Evolutionary conservation across 2,797 vertebrate genomes (phyloP), one percentile per base, ranked within the genome.

Genomic region (Pseudochaenichthys georgianus): DNA sequence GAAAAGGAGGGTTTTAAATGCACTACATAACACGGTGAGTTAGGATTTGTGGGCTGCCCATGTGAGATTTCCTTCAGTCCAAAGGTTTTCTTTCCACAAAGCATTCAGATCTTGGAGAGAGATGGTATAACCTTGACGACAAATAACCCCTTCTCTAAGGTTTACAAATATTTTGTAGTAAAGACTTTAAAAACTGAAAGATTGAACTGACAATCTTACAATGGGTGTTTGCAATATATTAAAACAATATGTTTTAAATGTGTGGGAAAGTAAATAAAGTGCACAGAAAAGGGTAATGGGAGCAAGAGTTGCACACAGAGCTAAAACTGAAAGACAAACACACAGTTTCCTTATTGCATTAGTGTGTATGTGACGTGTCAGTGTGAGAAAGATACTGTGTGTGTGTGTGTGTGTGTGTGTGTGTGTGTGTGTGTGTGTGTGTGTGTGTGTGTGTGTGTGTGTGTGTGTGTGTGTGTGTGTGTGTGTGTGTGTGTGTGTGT

Each of bases 291-390:
- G 50, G 31, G 57, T 19, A 60, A 28, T 4, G 4, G 43, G 46
- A 59, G 10, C 0, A 9, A 34, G 23, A 34, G 13, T 48, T 4
- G 9, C 38, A 64, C 19, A 59, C 60, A 50, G 31, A 51, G 53
- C 34, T 28, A 28, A 4, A 28, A 28, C 28, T 28, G 28, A 28
- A 28, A 28, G 54, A 72, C 11, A 0, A 58, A 73, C 3, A 43
- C 21, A 51, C 2, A 54, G 59, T 64, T 69, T 73, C 52, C 51
- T 63, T 46, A 13, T 17, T 46, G 60, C 47, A 46, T 43, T 7
- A 9, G 38, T 69, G 53, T 68, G 64, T 70, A 11, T 52, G 64
- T 67, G 55, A 23, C 3, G 28, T 28, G 28, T 60, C 17, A 15
- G 57, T 59, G 47, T 71, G 43, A 54, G 68, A 31, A 13, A 38